Evolutionary conservation across 2,888 invertebrate species (phyloP).

Genomic region (Dolichopus griseipennis): DNA sequence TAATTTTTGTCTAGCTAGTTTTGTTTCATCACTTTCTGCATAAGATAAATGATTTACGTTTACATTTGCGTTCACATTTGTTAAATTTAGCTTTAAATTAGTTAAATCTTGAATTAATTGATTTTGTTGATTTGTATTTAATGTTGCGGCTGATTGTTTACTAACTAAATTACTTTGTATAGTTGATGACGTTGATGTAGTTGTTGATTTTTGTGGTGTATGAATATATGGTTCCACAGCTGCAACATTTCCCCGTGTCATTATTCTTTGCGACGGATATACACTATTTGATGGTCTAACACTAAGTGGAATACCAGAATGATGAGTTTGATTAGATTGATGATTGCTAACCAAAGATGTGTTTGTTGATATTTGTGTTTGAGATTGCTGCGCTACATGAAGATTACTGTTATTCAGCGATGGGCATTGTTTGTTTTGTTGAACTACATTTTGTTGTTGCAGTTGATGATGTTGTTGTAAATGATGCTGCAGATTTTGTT

Average conservation of each 20-base stretch:
- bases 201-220: constrained; percentile 56
- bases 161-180: constrained; percentile 36
- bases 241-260: constrained; percentile 67
- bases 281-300: constrained; percentile 31
- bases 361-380: constrained; percentile 20
- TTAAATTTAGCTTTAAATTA: constrained; percentile 34
- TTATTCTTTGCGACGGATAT: constrained; percentile 36
- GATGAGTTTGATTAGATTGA: constrained; percentile 15
- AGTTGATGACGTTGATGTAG: constrained; percentile 41
- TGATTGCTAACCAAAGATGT: constrained; percentile 14
- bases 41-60: constrained; percentile 48
- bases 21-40: constrained; percentile 49
- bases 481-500: constrained; percentile 46
- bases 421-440: constrained; percentile 30
- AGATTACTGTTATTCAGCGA: constrained; percentile 25
- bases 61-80: constrained; percentile 41
- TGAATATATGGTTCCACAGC: constrained; percentile 84
- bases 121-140: constrained; percentile 40
- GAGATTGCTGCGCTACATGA: constrained; percentile 23
- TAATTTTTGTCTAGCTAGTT: constrained; percentile 40
- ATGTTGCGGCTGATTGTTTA: constrained; percentile 39
- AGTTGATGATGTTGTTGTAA: constrained; percentile 28
- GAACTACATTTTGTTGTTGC: constrained; percentile 24
- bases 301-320: constrained; percentile 23
- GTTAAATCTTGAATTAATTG: constrained; percentile 42